Conservation (phyloP, 2,888 invertebrate genomes). For the Netelia fuscicornis region DNA sequence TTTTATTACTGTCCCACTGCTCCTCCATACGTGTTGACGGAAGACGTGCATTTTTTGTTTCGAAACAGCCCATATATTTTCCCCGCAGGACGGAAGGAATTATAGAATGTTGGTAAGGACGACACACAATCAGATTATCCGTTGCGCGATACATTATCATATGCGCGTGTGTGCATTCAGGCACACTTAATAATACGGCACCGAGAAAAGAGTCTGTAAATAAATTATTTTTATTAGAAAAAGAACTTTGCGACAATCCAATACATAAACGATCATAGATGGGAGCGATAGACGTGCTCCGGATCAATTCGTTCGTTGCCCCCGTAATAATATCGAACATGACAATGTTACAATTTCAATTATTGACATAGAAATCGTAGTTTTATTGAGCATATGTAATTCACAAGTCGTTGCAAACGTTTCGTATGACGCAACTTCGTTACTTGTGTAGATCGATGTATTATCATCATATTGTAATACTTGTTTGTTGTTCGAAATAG, state of each 20-base stretch:
- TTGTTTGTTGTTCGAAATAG: constrained; percentile 49
- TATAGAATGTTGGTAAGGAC: constrained; percentile 14
- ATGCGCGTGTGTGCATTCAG: background rate
- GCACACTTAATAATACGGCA: constrained; percentile 5
- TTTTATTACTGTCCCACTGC: background rate
- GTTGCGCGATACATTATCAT: background rate
- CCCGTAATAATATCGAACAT: background rate
- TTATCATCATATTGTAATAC: constrained; percentile 43
- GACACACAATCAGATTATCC: constrained; percentile 16
- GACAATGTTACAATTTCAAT: constrained; percentile 5
- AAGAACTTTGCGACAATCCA: constrained; percentile 57
- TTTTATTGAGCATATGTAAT: constrained; percentile 9
- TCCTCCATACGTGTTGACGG: constrained; percentile 1
- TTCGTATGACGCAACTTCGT: constrained; percentile 4
- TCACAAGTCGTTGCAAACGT: constrained; percentile 1
- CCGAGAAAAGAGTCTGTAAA: constrained; percentile 47
- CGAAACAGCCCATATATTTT: background rate
- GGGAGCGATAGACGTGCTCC: background rate
- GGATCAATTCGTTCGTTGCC: constrained; percentile 2
- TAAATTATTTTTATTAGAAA: constrained; percentile 66
- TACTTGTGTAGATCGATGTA: constrained; percentile 31
- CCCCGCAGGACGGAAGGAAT: background rate
- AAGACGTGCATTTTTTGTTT: constrained; percentile 15
- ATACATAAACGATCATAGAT: constrained; percentile 30
- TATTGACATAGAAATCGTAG: constrained; percentile 1